phyloP scores from a whole-genome alignment of 2,113 vertebrate genomes.

The Ceuthmochares aereus region DNA sequence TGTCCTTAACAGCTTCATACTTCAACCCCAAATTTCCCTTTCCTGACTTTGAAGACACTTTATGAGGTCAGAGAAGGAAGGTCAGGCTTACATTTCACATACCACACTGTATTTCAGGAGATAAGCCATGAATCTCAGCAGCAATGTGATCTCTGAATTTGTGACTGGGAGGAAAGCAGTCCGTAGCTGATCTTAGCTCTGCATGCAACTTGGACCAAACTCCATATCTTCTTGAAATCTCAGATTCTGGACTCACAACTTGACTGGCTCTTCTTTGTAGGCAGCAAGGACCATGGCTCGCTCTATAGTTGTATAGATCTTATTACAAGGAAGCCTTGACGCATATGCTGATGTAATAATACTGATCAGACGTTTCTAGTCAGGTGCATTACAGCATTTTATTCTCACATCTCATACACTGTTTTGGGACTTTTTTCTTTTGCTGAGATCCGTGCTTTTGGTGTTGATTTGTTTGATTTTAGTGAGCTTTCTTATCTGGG shows the following conservation, averaged over 20 bases:
- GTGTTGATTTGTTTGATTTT: not conserved
- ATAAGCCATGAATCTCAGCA: not conserved
- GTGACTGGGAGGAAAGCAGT: not conserved
- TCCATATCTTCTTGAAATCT: not conserved
- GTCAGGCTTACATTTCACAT: not conserved
- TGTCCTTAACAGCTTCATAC: not conserved
- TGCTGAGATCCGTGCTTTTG: not conserved
- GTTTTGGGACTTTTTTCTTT: not conserved
- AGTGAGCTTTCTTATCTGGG: constrained; percentile 6
- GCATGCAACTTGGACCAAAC: not conserved
- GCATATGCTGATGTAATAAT: not conserved
- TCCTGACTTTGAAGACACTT: not conserved
- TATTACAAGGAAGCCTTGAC: not conserved
- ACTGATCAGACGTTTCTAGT: not conserved
- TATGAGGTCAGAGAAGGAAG: not conserved
- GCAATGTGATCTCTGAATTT: not conserved
- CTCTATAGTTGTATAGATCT: not conserved
- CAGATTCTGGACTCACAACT: not conserved
- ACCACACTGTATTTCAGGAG: not conserved
- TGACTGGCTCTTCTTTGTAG: not conserved
- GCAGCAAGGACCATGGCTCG: not conserved
- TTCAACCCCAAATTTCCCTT: not conserved
- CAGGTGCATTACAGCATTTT: not conserved
- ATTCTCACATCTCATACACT: not conserved
- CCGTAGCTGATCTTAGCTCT: not conserved